phyloP scores from a whole-genome alignment of 1,140 invertebrate species.

The Zaprionus taronus region DNA sequence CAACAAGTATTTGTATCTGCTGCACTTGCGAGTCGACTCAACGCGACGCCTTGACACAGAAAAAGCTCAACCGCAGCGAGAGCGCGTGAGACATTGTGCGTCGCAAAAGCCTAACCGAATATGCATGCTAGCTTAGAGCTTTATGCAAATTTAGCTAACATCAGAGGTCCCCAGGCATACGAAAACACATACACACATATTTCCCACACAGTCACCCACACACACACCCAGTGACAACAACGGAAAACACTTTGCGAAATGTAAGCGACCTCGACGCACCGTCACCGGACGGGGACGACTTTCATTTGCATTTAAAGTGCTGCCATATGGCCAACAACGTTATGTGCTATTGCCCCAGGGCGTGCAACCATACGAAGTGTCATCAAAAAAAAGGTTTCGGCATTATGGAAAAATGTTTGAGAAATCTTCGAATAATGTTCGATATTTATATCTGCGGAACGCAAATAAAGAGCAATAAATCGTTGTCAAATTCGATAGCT shows the following conservation, averaged over 20 bases:
- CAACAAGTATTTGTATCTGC: constrained; percentile 76
- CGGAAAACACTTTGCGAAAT: constrained; percentile 68
- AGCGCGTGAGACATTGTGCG: constrained; percentile 61
- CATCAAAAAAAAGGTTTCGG: neutral
- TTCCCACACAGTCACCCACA: constrained; percentile 4
- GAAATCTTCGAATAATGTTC: neutral
- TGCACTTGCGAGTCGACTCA: constrained; percentile 46
- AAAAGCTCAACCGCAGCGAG: constrained; percentile 45
- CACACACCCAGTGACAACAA: constrained; percentile 23
- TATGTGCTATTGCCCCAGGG: constrained; percentile 36
- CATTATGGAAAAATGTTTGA: neutral
- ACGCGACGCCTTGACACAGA: constrained; percentile 69
- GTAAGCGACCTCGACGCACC: constrained; percentile 76
- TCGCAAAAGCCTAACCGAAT: constrained; percentile 76
- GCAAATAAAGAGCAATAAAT: neutral
- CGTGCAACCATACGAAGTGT: constrained; percentile 21
- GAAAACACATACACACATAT: constrained; percentile 19
- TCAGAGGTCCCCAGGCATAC: constrained; percentile 34
- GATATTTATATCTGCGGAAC: neutral
- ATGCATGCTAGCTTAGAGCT: constrained; percentile 71
- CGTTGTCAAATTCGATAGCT: neutral
- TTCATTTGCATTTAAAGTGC: constrained; percentile 82
- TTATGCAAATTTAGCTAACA: constrained; percentile 72
- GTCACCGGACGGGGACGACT: constrained; percentile 65
- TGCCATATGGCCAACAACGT: constrained; percentile 73